A percentile compares a stretch with the other conserved stretches of the same genome.
Conservation (phyloP, 2,888 invertebrate species). For the Andrena camellia region DNA sequence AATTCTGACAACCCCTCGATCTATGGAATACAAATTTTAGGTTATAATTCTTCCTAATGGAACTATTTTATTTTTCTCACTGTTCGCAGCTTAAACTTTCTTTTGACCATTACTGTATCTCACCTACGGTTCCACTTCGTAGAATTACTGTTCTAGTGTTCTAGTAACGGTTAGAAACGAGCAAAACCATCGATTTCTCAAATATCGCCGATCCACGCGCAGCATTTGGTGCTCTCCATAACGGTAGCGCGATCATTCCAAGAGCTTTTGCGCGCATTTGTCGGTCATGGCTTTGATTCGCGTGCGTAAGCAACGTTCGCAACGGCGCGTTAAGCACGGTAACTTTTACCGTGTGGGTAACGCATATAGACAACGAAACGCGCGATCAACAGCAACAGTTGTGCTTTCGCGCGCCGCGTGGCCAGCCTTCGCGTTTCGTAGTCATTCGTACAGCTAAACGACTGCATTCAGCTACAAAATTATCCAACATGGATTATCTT, state of each 20-base stretch:
- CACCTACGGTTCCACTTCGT: neutral
- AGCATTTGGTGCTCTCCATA: neutral
- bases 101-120: no score
- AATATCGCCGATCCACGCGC: neutral
- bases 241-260: neutral
- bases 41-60: no score
- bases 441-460: neutral
- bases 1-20: no score
- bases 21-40: no score
- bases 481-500: neutral
- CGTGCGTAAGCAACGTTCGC: conserved; percentile 5
- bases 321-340: neutral
- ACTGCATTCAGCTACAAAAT: neutral
- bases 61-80: no score
- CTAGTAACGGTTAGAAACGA: neutral
- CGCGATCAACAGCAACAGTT: conserved; percentile 9
- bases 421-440: neutral
- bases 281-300: conserved; percentile 22
- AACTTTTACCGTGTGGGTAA: conserved; percentile 1
- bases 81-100: no score
- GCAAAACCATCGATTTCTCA: neutral
- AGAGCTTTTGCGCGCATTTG: conserved; percentile 7
- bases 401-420: neutral
- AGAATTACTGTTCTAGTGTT: conserved; percentile 5
- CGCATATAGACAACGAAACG: neutral